Evolutionary conservation across 2,888 invertebrate species (phyloP), one percentile per base, ranked within the genome.

Genomic region (Sminthurinus aureus): DNA sequence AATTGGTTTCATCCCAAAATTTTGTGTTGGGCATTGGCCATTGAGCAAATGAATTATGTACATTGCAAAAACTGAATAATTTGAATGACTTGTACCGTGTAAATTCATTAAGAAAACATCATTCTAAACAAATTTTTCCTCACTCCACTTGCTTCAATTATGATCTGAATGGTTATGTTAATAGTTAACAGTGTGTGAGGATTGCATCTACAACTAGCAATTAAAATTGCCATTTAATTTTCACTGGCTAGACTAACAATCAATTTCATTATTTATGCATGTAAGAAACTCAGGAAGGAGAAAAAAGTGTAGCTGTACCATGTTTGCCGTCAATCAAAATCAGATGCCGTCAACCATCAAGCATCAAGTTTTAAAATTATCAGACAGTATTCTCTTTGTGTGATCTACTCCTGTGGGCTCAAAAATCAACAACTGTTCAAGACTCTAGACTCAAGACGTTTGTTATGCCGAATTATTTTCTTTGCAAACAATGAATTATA

Each of bases 361-460:
- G 3, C 38, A 38, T 38, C 38, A 38, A 38, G 38, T 38, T 38
- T 58, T 58, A 15, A 3, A 58, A 58, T 2, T 58, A 58, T 58
- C 9, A 4, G 2, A 58, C 9, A 58, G 2, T 58, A 18, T 58
- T 13, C 15, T 6, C 15, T 18, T 13, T 58, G 58, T 58, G 58
- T 58, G 58, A 58, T 58, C 58, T 58, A 2, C 58, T 58, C 24
- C 71, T 71, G 24, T 71, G 71, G 20, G 71, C 71, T 71, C 24
- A 38, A 26, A 38, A 38, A 74, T 74, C 22, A 71, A 38, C 22
- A 71, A n/a, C n/a, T n/a, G n/a, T n/a, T n/a, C n/a, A 74, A 74
- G 18, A 22, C 26, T 11, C 50, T 9, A 11, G 74, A n/a, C n/a
- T n/a, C n/a, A n/a, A n/a, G n/a, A n/a, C n/a, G n/a, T n/a, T n/a